Evolutionary conservation across 2,888 invertebrate genomes (phyloP).

Genomic region (Euplagia quadripunctaria): DNA sequence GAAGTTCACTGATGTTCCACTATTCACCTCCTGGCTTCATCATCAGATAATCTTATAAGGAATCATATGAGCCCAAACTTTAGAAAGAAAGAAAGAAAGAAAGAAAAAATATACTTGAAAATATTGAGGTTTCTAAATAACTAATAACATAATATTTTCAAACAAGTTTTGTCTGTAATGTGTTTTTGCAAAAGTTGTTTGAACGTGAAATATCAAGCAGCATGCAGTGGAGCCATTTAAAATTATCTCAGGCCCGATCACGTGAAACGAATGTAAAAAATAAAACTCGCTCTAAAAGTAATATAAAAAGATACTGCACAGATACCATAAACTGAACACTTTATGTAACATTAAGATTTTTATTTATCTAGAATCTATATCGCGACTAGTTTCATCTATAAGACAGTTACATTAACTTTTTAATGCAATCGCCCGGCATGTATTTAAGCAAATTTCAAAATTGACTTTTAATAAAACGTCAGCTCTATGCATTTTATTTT

Average conservation of each 20-base stretch:
- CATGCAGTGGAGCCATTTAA: neutral
- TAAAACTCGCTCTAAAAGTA: neutral
- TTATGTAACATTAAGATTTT: constrained; percentile 10
- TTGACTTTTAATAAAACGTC: neutral
- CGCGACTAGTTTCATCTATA: neutral
- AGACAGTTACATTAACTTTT: neutral
- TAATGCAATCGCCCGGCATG: neutral
- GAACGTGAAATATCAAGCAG: neutral
- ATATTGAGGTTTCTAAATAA: too few species aligned
- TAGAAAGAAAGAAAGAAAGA: too few species aligned
- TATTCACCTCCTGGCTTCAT: too few species aligned
- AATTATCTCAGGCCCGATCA: neutral
- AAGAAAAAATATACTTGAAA: too few species aligned
- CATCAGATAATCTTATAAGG: too few species aligned
- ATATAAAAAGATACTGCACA: neutral
- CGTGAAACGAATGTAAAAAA: neutral
- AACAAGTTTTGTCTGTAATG: too few species aligned
- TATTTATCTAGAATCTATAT: constrained; percentile 1
- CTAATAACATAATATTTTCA: too few species aligned
- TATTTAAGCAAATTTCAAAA: neutral
- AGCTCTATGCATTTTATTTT: neutral
- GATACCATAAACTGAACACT: neutral
- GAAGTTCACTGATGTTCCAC: too few species aligned
- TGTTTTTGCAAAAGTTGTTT: neutral
- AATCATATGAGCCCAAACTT: too few species aligned